Conservation (phyloP, 2,888 invertebrate species). For the Phaedon cochleariae region DNA sequence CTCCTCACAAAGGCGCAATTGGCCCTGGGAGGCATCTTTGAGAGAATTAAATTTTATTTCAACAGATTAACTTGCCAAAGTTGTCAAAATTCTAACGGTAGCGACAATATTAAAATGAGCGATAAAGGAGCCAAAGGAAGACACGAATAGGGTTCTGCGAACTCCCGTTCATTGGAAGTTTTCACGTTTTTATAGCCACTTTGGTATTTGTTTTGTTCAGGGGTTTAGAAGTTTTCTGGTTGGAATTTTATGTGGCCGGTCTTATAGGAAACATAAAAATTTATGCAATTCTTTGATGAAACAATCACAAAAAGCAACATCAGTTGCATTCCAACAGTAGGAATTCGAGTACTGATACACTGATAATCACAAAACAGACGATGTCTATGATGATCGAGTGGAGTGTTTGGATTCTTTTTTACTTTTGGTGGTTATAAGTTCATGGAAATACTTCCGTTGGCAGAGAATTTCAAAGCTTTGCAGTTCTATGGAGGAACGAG, state of each 20-base stretch:
- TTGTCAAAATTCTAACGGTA: constrained; percentile 52
- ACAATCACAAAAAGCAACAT: background rate
- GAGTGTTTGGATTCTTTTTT: no score
- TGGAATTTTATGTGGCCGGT: constrained; percentile 28
- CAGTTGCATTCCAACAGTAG: no score
- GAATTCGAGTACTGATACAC: no score
- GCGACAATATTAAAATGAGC: constrained; percentile 42
- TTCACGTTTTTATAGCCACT: constrained; percentile 30
- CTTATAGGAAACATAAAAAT: no score
- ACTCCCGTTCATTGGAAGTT: constrained; percentile 29
- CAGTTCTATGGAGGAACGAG: no score
- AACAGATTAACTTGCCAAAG: constrained; percentile 51
- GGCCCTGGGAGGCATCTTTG: constrained; percentile 47
- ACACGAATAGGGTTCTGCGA: constrained; percentile 35
- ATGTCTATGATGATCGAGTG: no score
- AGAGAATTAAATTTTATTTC: constrained; percentile 53
- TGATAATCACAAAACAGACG: no score
- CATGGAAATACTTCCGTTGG: no score
- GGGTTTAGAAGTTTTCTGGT: constrained; percentile 32
- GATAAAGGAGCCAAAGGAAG: constrained; percentile 39
- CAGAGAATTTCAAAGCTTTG: no score
- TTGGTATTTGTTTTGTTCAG: constrained; percentile 33
- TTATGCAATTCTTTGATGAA: background rate
- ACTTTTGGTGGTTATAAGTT: no score
- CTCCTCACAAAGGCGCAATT: constrained; percentile 40